Percentiles rank a stretch among this genome's conserved stretches.
These are phyloP conservation scores for Notarius quadriscutis DNA, from an alignment of 2,113 vertebrate species.

Conservation along the genomic window DNA sequence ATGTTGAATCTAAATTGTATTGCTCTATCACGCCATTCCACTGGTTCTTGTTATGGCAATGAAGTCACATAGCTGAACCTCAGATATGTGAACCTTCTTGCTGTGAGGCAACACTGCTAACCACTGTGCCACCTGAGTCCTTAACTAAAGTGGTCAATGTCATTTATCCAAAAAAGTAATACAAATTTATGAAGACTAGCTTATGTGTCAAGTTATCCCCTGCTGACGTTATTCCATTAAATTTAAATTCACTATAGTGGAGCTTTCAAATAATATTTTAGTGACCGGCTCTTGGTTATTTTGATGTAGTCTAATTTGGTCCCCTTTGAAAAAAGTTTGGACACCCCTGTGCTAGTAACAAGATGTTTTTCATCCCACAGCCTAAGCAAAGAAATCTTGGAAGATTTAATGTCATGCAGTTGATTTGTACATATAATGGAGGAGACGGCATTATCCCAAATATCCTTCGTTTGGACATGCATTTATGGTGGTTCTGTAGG, in stretches of 20 bases:
- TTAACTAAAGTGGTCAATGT: background rate
- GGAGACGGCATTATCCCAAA: background rate
- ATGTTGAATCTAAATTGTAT: too few species aligned
- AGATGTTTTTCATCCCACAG: background rate
- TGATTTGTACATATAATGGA: background rate
- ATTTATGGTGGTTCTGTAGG: background rate
- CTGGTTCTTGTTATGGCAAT: too few species aligned
- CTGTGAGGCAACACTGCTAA: too few species aligned
- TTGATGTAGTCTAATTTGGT: background rate
- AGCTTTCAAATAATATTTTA: background rate
- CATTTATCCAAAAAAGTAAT: background rate
- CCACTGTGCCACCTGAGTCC: background rate
- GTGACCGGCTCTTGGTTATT: background rate
- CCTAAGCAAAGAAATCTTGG: slow-evolving; percentile 8
- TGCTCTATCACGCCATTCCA: too few species aligned
- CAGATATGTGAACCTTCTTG: too few species aligned
- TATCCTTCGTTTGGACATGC: background rate
- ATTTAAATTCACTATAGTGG: background rate
- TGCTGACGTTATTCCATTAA: background rate
- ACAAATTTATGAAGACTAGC: background rate
- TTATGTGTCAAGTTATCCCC: background rate
- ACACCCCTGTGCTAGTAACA: slow-evolving; percentile 3
- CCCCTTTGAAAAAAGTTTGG: background rate
- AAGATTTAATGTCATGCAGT: background rate
- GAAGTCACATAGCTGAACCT: too few species aligned